A percentile compares a stretch with the other conserved stretches of the same genome.
phyloP scores from a whole-genome alignment of 2,113 vertebrate species.

The Chroicocephalus ridibundus region DNA sequence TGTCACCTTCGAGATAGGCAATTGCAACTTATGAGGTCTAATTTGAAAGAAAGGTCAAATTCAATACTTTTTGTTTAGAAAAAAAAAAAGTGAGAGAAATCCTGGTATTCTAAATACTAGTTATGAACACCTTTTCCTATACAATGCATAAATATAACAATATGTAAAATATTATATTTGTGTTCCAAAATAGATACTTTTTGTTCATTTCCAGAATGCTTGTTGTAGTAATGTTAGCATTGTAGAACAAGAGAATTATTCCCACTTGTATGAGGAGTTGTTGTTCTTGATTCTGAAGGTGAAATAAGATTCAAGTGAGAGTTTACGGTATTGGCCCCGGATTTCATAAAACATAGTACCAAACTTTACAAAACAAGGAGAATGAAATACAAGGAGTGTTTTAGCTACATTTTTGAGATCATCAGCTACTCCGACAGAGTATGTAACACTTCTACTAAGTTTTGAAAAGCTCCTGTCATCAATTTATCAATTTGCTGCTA shows the following conservation, averaged over 20 bases:
- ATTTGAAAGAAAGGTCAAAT: neutral
- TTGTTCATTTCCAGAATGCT: neutral
- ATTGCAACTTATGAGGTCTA: neutral
- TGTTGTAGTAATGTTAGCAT: neutral
- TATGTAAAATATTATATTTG: neutral
- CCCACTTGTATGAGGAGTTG: neutral
- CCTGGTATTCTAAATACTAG: neutral
- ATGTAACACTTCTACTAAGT: neutral
- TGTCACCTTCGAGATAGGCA: neutral
- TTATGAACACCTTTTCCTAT: neutral
- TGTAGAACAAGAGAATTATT: neutral
- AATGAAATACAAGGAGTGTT: neutral
- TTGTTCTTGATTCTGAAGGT: neutral
- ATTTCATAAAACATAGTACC: neutral
- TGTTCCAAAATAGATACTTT: neutral
- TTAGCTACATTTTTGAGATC: neutral
- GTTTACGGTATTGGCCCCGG: neutral
- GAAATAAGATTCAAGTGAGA: neutral
- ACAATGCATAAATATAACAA: neutral
- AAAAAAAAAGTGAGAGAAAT: neutral
- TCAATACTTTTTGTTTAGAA: neutral
- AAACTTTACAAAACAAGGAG: neutral
- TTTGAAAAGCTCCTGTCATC: neutral
- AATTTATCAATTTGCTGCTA: neutral
- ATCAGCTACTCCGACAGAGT: neutral